A percentile compares a stretch with the other conserved stretches of the same genome.
Conservation (phyloP, 2,113 vertebrate species). For the rat (Rattus norvegicus) region GRCr8 NC_086023.1:86442501-86443000, state of each 20-base stretch:
- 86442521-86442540: background rate
- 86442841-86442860: background rate
- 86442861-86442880: background rate
- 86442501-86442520: background rate
- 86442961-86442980: background rate
- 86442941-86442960: background rate
- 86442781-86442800: background rate
- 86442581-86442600: background rate
- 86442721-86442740: background rate
- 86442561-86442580: background rate
- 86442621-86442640: background rate
- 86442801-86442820: background rate
- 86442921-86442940: background rate
- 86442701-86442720: background rate
- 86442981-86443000: background rate
- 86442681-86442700: background rate
- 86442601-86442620: background rate
- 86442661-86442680: background rate
- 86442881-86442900: background rate
- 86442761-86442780: background rate
- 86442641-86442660: background rate
- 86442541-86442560: background rate
- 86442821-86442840: background rate
- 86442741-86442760: background rate
- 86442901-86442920: background rate